Evolutionary conservation across 1,140 invertebrate genomes (phyloP), one percentile per base, ranked within the genome.

Genomic region (Dreissena polymorpha): DNA sequence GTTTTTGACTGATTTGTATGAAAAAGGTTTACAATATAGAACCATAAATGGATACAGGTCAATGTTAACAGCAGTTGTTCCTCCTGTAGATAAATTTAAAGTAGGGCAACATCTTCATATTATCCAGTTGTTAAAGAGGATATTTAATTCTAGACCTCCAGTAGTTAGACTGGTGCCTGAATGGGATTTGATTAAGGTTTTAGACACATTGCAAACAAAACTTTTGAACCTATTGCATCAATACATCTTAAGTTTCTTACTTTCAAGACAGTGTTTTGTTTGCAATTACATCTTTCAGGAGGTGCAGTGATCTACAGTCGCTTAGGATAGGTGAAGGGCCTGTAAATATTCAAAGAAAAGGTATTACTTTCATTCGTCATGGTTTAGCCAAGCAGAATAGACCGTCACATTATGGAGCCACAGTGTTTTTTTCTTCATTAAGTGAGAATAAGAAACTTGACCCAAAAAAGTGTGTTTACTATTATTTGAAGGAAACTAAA

Each of bases 161-260:
- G 10, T 50, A 0, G n/a, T n/a, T n/a, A 78, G 67, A 55, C 21
- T 79, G 14, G 21, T 86, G 25, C 82, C 86, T 14, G 84, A 86
- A 53, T 85, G 84, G 72, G 78, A 81, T 78, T 76, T 87, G 39
- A 39, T 39, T 39, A 39, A 39, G 69, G 67, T 80, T 49, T 72
- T 81, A 14, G 50, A 21, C 14, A 65, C 51, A 39, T 49, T 76
- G 16, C 25, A 74, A 60, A 76, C 81, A 16, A 39, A 68, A 0
- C 81, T 39, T 86, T 85, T 84, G 81, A 86, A 75, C 75, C 70
- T 53, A 63, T 86, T 64, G 49, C 23, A 55, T 55, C 64, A 23
- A 67, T 65, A 70, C 16, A 0, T 8, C 27, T 82, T 8, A 86
- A 83, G 76, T 60, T 49, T 77, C n/a, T 72, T 14, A 78, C 75